A percentile compares a stretch with the other conserved stretches of the same genome.
phyloP scores from a whole-genome alignment of 2,113 vertebrate species.

The Typhlomys cinereus region DNA sequence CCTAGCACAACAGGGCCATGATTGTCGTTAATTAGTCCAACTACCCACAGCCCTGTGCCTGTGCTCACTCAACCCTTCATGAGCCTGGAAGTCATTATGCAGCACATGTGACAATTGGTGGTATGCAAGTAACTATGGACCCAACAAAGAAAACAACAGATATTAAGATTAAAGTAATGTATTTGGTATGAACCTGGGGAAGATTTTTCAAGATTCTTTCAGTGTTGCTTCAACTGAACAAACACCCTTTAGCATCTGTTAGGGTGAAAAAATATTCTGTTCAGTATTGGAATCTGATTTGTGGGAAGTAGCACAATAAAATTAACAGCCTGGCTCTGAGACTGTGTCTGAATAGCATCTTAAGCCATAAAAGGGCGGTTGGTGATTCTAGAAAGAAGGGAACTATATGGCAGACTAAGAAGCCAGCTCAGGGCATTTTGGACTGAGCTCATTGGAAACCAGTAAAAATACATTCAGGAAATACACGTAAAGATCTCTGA shows the following conservation, averaged over 20 bases:
- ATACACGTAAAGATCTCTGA: background rate
- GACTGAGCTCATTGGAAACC: background rate
- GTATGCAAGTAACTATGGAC: background rate
- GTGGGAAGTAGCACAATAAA: background rate
- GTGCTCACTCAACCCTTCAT: rapidly evolving
- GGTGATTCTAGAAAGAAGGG: background rate
- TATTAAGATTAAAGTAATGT: background rate
- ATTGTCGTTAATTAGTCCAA: background rate
- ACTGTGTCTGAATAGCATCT: background rate
- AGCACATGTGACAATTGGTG: no score
- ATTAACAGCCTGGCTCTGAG: background rate
- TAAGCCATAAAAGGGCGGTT: background rate
- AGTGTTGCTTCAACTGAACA: background rate
- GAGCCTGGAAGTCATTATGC: background rate
- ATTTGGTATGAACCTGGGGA: background rate
- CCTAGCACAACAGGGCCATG: rapidly evolving
- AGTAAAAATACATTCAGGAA: background rate
- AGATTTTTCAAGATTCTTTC: background rate
- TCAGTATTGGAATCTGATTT: background rate
- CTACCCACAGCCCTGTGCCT: rapidly evolving
- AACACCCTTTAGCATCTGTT: background rate
- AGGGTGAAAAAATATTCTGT: background rate
- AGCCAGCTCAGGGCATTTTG: background rate
- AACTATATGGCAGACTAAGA: background rate
- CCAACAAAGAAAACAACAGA: background rate